A percentile compares a stretch with the other conserved stretches of the same genome.
Evolutionary conservation across 1,140 invertebrate genomes (phyloP).

Genomic region (Monomorium pharaonis): DNA sequence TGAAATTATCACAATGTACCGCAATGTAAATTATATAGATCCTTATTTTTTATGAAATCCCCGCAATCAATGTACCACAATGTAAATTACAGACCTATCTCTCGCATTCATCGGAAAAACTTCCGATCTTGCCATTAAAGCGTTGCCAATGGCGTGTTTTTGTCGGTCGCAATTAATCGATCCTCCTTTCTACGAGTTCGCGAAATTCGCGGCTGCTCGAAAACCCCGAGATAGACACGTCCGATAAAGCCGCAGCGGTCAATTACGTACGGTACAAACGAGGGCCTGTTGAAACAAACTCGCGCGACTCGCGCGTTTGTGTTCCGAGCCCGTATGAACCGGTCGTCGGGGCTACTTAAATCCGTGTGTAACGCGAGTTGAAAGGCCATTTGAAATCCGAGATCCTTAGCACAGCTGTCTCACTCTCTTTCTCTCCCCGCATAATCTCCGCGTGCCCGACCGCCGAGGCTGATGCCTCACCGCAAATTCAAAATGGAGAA

Average conservation of each 20-base stretch:
- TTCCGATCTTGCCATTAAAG: not conserved
- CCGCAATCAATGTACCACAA: no score
- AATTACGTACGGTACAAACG: constrained; percentile 33
- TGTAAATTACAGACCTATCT: not conserved
- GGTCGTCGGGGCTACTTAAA: constrained; percentile 57
- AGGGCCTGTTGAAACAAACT: constrained; percentile 30
- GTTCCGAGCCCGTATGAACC: constrained; percentile 66
- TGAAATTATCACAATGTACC: not conserved
- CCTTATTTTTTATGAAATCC: no score
- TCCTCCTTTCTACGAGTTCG: not conserved
- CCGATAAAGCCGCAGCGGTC: constrained; percentile 35
- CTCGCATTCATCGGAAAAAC: not conserved
- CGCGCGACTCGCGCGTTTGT: constrained; percentile 59
- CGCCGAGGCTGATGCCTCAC: not conserved
- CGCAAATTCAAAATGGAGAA: not conserved
- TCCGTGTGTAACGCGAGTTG: constrained; percentile 78
- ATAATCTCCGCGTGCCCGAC: constrained; percentile 36
- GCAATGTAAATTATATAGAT: no score
- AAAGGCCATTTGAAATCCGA: constrained; percentile 80
- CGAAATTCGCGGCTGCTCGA: constrained; percentile 3
- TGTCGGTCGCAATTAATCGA: not conserved
- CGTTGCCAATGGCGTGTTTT: no score
- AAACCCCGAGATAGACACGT: constrained; percentile 38
- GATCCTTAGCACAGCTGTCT: constrained; percentile 73
- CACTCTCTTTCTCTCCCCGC: constrained; percentile 67